Conservation (phyloP, 2,797 vertebrate species). For the Hydrophis major region DNA sequence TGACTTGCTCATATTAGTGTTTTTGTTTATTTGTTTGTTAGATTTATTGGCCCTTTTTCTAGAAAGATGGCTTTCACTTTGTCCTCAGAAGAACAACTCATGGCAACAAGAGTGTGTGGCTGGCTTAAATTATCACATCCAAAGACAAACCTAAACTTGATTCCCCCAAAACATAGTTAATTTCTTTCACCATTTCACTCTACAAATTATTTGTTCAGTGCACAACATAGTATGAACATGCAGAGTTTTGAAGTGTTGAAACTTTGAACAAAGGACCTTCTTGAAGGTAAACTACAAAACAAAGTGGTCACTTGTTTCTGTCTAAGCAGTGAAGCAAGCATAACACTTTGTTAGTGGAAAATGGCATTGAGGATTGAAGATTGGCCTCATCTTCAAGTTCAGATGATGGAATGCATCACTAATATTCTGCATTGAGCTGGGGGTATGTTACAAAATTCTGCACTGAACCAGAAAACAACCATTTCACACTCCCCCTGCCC, state of each 20-base stretch:
- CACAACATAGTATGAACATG: neutral
- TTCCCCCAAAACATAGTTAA: neutral
- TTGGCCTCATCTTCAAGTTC: neutral
- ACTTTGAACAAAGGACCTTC: neutral
- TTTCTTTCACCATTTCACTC: neutral
- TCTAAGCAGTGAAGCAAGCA: neutral
- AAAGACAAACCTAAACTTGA: neutral
- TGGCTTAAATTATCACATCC: neutral
- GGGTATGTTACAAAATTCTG: neutral
- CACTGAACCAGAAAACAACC: neutral
- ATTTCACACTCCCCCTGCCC: neutral
- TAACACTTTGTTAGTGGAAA: neutral
- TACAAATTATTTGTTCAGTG: neutral
- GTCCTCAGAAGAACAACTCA: neutral
- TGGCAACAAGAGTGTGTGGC: neutral
- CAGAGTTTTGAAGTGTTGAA: neutral
- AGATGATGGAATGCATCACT: neutral
- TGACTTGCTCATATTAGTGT: neutral
- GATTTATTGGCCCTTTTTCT: neutral
- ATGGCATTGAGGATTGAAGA: neutral
- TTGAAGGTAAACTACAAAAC: neutral
- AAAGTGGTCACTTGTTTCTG: neutral
- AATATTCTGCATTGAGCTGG: neutral
- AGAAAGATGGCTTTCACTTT: neutral
- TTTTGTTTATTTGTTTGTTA: neutral